phyloP scores from a whole-genome alignment of 2,888 invertebrate genomes.

The Amphipyra berbera region DNA sequence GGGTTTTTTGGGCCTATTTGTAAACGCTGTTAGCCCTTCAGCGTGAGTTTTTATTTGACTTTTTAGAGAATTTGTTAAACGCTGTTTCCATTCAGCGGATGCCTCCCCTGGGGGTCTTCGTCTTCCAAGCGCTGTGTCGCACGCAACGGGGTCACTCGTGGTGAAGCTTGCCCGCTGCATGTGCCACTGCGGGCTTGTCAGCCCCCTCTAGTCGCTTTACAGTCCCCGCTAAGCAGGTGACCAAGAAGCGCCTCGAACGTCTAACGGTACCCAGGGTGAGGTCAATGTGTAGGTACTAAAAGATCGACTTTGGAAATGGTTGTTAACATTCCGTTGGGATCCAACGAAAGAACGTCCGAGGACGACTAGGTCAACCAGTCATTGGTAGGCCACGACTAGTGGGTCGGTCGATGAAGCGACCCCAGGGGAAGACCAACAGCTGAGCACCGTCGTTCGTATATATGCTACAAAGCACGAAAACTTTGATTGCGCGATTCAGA shows the following conservation, averaged over 20 bases:
- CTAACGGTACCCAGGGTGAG: conserved; percentile 37
- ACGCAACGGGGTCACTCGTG: conserved; percentile 24
- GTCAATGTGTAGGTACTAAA: not conserved
- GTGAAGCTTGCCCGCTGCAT: conserved; percentile 20
- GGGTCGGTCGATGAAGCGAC: conserved; percentile 51
- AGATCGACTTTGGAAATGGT: no score
- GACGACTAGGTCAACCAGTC: conserved; percentile 32
- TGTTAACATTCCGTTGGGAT: no score
- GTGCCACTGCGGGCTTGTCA: conserved; percentile 27
- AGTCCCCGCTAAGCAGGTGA: conserved; percentile 42
- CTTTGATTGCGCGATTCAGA: conserved; percentile 45
- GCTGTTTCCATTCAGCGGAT: conserved; percentile 44
- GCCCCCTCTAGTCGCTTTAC: conserved; percentile 39
- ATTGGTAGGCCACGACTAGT: conserved; percentile 29
- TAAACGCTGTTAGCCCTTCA: not conserved
- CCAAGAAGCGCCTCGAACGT: conserved; percentile 32
- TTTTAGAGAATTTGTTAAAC: not conserved
- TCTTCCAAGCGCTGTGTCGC: conserved; percentile 38
- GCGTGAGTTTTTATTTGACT: conserved; percentile 11
- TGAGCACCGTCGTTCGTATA: not conserved
- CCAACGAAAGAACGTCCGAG: conserved; percentile 14
- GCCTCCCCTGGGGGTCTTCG: conserved; percentile 54
- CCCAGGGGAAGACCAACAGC: conserved; percentile 49
- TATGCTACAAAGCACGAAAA: conserved; percentile 11
- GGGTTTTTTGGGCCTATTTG: no score